Evolutionary conservation across 1,140 invertebrate genomes (phyloP).

Genomic region (Macrosteles quadrilineatus): DNA sequence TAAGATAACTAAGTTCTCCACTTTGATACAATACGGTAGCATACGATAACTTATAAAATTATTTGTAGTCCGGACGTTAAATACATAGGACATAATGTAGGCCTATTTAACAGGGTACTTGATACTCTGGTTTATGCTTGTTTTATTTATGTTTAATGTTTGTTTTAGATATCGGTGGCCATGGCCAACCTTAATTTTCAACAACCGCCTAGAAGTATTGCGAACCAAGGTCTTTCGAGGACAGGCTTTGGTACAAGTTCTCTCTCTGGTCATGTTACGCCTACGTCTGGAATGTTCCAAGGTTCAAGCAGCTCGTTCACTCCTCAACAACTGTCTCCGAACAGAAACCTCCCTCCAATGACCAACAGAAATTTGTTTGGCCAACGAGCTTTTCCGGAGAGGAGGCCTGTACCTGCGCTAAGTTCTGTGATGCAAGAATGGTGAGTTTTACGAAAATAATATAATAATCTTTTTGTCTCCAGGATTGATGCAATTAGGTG

Average conservation of each 20-base stretch:
- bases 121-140: too few species aligned
- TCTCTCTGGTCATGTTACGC: slow-evolving; percentile 70
- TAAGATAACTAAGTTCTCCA: too few species aligned
- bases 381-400: slow-evolving; percentile 73
- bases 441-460: too few species aligned
- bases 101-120: too few species aligned
- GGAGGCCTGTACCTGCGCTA: slow-evolving; percentile 69
- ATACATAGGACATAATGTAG: too few species aligned
- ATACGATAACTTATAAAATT: too few species aligned
- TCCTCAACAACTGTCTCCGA: slow-evolving; percentile 63
- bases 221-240: slow-evolving; percentile 59
- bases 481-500: too few species aligned
- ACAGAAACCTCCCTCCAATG: slow-evolving; percentile 47
- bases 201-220: slow-evolving; percentile 57
- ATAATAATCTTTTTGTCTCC: too few species aligned
- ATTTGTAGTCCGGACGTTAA: too few species aligned
- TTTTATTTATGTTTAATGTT: too few species aligned
- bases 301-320: slow-evolving; percentile 51
- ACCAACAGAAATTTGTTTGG: slow-evolving; percentile 62
- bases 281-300: slow-evolving; percentile 64
- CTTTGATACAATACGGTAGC: too few species aligned
- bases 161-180: slow-evolving; percentile 48
- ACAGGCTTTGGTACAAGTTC: slow-evolving; percentile 60
- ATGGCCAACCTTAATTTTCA: slow-evolving; percentile 84
- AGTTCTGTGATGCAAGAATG: slow-evolving; percentile 54